Base-by-base conservation (phyloP, 1,140 invertebrate species). In the Anthonomus grandis region DNA sequence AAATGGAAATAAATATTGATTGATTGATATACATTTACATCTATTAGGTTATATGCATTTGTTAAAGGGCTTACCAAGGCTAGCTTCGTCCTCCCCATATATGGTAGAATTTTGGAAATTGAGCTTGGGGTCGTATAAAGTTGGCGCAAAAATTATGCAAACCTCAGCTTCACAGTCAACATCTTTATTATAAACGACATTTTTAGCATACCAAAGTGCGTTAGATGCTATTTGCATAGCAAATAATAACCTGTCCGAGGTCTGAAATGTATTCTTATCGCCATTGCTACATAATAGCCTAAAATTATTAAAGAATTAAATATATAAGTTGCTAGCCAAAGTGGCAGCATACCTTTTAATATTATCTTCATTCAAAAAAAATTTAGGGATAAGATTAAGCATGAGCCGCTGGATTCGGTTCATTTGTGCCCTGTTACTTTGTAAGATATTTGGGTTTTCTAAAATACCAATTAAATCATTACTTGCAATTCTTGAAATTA, bases 401-500 rank as follows among this genome's bases (percentile, higher is more conserved):
- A 90, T 85, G 13, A 90, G 72, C 59, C 82, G 81, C 60, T 86
- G 85, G 17, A 87, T 64, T 1, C 84, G 73, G 61, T 80, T 81
- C 0, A 86, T 74, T 66, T 83, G 77, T 0, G 76, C 76, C 9
- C 79, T 75, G 15, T 80, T 69, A 64, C 84, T 81, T 42, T 78
- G 69, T 57, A 81, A 73, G 13, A 77, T 76, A n/a, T 70, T 74
- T 22, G 66, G 72, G 17, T 76, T 76, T 58, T 75, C 69, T 23
- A 75, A 57, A 36, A 68, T 58, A 42, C 62, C 66, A 24, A 67
- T 61, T 24, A 70, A 51, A 54, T 76, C 72, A 51, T 75, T 74
- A 58, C 83, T 83, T 10, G 88, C 84, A 4, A 87, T 86, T 62
- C 89, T 80, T 0, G 88, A 84, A 62, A 93, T 83, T 0, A 94